Percentiles rank a stretch among this genome's conserved stretches.
phyloP scores from a whole-genome alignment of 2,113 vertebrate species.

The Crotalus horridus region DNA sequence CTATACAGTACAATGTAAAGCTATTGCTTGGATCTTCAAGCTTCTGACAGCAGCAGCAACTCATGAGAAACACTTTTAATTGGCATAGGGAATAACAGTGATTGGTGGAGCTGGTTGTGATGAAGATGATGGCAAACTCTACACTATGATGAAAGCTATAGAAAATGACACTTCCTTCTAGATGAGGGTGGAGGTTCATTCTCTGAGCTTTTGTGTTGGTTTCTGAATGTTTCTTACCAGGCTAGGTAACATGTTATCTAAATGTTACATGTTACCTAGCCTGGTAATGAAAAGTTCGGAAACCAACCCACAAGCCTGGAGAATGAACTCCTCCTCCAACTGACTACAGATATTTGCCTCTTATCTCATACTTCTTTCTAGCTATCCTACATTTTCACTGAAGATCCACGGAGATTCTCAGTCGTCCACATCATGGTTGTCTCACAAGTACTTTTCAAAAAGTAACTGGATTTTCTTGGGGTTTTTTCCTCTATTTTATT shows the following conservation, averaged over 20 bases:
- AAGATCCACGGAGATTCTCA: background rate
- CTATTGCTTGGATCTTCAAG: background rate
- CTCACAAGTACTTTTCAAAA: background rate
- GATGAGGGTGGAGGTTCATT: background rate
- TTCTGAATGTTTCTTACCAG: background rate
- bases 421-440: background rate
- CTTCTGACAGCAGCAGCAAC: background rate
- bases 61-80: background rate
- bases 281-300: too few relatives aligned
- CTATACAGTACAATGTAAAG: background rate
- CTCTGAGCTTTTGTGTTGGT: background rate
- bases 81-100: background rate
- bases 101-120: background rate
- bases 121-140: background rate
- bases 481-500: too few relatives aligned
- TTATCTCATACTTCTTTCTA: background rate
- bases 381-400: background rate
- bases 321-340: background rate
- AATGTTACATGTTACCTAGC: too few relatives aligned
- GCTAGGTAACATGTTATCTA: background rate
- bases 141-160: background rate
- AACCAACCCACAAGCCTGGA: background rate
- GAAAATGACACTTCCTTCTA: background rate
- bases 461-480: background rate
- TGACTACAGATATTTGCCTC: background rate